Conservation (phyloP, 1,140 invertebrate genomes). For the Phthorimaea operculella region DNA sequence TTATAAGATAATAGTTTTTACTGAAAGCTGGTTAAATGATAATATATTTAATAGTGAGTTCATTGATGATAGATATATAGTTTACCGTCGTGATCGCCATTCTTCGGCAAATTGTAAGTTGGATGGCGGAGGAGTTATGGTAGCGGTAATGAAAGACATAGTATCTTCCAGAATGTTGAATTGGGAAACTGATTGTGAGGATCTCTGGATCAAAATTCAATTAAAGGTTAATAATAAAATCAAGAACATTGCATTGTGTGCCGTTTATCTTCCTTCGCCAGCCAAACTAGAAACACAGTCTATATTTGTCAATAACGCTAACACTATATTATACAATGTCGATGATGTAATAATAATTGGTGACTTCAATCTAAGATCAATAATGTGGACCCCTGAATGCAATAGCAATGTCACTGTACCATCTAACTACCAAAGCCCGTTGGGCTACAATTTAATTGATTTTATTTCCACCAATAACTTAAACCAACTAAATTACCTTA, state of each 20-base stretch:
- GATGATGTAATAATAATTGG: conserved; percentile 12
- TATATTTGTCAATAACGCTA: not conserved
- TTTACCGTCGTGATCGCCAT: conserved; percentile 8
- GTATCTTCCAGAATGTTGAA: not conserved
- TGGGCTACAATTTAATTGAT: too few relatives aligned
- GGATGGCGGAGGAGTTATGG: conserved; percentile 7
- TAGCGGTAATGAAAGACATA: not conserved
- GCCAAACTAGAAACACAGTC: not conserved
- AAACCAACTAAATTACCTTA: not conserved
- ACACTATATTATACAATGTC: conserved; percentile 1
- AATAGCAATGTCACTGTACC: not conserved
- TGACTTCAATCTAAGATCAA: conserved; percentile 11
- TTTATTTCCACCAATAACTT: not conserved
- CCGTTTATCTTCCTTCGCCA: conserved; percentile 5
- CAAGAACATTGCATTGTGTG: conserved; percentile 7
- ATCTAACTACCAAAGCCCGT: not conserved
- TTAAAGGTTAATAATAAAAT: not conserved
- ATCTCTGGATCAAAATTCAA: conserved; percentile 7
- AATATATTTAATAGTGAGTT: conserved; percentile 9
- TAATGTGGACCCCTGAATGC: conserved; percentile 1
- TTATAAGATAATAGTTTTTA: conserved; percentile 8
- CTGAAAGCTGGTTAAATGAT: conserved; percentile 8
- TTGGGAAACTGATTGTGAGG: conserved; percentile 8
- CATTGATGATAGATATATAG: conserved; percentile 11
- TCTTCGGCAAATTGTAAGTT: not conserved